Conservation (phyloP, 1,140 invertebrate species). For the Triops longicaudatus region DNA sequence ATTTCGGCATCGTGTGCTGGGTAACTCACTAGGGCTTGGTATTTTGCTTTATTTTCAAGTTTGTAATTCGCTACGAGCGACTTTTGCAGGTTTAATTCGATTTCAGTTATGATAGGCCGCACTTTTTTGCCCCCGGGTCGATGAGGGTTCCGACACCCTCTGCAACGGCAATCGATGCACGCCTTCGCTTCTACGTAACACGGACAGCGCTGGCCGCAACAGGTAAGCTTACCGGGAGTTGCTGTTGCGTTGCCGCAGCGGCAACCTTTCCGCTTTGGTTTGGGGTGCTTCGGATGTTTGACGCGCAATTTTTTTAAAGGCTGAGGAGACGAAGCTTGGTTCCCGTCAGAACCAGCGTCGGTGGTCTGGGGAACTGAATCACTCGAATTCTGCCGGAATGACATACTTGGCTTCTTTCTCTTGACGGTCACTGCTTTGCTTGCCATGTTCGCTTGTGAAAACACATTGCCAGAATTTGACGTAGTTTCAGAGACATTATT, state of each 20-base stretch:
- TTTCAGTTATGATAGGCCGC: conserved; percentile 32
- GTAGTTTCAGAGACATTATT: not conserved
- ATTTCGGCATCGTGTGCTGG: not conserved
- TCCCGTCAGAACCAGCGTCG: not conserved
- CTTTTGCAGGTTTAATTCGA: not conserved
- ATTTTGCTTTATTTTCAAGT: not conserved
- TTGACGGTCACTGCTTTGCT: conserved; percentile 5
- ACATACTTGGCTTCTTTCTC: not conserved
- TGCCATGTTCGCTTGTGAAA: not conserved
- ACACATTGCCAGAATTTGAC: not conserved
- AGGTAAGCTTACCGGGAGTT: conserved; percentile 77
- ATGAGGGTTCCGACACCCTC: conserved; percentile 82
- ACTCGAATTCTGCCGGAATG: not conserved
- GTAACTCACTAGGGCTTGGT: not conserved
- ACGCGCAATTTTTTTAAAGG: not conserved
- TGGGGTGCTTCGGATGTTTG: conserved; percentile 30
- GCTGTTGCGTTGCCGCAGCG: conserved; percentile 82
- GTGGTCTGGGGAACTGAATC: not conserved
- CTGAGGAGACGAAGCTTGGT: not conserved
- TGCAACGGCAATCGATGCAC: conserved; percentile 77
- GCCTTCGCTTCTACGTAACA: conserved; percentile 82
- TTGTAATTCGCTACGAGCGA: not conserved
- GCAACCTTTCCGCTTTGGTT: conserved; percentile 58
- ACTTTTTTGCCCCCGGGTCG: conserved; percentile 68
- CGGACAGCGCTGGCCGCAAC: conserved; percentile 84